Evolutionary conservation across 2,888 invertebrate genomes (phyloP), one percentile per base, ranked within the genome.

Genomic region (Melitaea athalia): DNA sequence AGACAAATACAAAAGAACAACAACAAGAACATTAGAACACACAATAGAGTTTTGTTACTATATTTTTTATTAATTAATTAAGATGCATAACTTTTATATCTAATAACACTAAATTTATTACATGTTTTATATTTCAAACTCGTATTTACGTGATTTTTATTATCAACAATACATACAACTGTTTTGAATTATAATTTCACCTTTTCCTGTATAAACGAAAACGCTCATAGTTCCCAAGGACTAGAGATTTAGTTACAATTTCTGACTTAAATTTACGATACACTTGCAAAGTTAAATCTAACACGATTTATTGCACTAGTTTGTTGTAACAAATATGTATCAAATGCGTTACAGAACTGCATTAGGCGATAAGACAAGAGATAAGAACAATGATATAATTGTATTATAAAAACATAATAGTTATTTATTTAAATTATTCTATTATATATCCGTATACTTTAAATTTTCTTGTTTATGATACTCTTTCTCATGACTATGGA

Each of bases 211-310:
- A 15, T 59, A 43, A 43, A 17, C 12, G 45, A 45, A 43, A 59
- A n/a, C 7, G 17, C 12, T 42, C 52, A 10, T 8, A 63, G 63
- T 52, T 42, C 59, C 15, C 17, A 24, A n/a, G 11, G 12, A 38
- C 52, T 11, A 49, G 24, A 38, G 52, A 63, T 43, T 42, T 24
- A 52, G 63, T 53, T 53, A 63, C 42, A 38, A 38, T 63, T 43
- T 52, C 52, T 42, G 42, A 52, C 15, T 64, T 17, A 14, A 42
- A 64, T 64, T 64, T 57, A 64, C 49, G 64, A 57, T 47, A 33
- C 17, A 47, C 6, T 57, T 47, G 15, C 33, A 57, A 52, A 47
- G 55, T 63, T 55, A 45, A 43, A 57, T 47, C 57, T 64, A 64
- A 38, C 17, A 17, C 7, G 33, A 64, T 57, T 64, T 57, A 57